Evolutionary conservation across 2,888 invertebrate species (phyloP).

Genomic region (Chymomyza procnemis): DNA sequence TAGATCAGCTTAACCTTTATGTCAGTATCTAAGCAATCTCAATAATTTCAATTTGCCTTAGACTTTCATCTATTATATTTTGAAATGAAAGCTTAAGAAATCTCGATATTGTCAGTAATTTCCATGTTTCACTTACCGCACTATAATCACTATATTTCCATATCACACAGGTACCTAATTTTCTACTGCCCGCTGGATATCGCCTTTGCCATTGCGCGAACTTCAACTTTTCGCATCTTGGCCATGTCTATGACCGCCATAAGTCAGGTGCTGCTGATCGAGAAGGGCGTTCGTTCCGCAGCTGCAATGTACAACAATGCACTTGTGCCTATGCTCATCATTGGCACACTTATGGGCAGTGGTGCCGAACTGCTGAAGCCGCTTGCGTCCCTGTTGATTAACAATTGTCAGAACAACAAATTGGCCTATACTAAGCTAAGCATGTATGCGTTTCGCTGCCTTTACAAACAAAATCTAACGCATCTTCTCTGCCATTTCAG

Average conservation of each 20-base stretch:
- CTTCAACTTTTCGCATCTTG: conserved; percentile 39
- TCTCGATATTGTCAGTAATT: too few relatives aligned
- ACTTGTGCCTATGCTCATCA: conserved; percentile 47
- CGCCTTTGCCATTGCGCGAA: conserved; percentile 25
- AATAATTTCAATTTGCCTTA: too few relatives aligned
- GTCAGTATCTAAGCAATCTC: too few relatives aligned
- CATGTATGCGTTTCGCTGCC: conserved; percentile 41
- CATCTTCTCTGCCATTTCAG: not conserved
- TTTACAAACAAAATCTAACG: not conserved
- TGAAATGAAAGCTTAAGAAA: too few relatives aligned
- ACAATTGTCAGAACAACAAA: conserved; percentile 49
- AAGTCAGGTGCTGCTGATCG: conserved; percentile 53
- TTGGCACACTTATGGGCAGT: conserved; percentile 58
- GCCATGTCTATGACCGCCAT: conserved; percentile 41
- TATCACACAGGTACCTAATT: conserved; percentile 41
- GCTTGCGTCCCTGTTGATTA: conserved; percentile 47
- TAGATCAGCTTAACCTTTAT: too few relatives aligned
- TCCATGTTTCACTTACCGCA: not conserved
- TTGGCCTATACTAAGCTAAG: conserved; percentile 49
- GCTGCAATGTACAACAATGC: conserved; percentile 41
- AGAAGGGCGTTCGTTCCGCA: conserved; percentile 43
- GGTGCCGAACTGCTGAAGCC: conserved; percentile 59
- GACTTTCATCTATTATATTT: too few relatives aligned
- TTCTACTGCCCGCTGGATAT: conserved; percentile 56
- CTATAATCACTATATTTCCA: too few relatives aligned